phyloP scores from a whole-genome alignment of 2,113 vertebrate species.

The Platichthys flesus region DNA sequence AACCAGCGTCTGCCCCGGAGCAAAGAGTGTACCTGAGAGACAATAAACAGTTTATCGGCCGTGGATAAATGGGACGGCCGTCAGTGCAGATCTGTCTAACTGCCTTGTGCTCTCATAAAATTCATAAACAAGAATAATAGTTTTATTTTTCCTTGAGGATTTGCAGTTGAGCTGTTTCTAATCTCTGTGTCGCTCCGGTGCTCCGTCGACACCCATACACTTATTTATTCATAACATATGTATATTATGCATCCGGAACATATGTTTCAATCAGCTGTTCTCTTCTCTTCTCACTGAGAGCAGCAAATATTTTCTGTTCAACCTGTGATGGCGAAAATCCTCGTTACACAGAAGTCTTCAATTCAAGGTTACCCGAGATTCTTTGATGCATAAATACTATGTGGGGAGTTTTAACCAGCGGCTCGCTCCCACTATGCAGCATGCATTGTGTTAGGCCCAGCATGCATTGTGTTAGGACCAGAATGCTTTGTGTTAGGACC shows the following conservation, averaged over 20 bases:
- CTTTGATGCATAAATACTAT: neutral
- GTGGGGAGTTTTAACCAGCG: neutral
- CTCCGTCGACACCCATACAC: neutral
- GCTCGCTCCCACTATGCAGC: no score
- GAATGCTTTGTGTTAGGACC: no score
- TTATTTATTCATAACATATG: slow-evolving; percentile 32
- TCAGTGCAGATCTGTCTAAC: neutral
- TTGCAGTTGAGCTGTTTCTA: neutral
- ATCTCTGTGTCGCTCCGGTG: neutral
- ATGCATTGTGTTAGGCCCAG: no score
- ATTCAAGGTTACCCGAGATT: no score
- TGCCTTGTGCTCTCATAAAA: neutral
- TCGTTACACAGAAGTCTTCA: neutral
- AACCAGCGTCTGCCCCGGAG: no score
- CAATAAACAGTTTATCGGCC: neutral
- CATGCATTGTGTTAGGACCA: no score
- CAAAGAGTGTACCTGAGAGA: no score
- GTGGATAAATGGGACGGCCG: neutral
- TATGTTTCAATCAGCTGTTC: slow-evolving; percentile 38
- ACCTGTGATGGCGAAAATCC: slow-evolving; percentile 12
- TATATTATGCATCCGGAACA: slow-evolving; percentile 20
- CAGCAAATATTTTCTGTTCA: slow-evolving; percentile 4
- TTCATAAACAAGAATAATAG: no score
- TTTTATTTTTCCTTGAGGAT: neutral
- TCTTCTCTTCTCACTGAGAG: neutral